These are phyloP conservation scores for Drosophila santomea DNA, from an alignment of 1,140 invertebrate species.

Conservation along the genomic window DNA sequence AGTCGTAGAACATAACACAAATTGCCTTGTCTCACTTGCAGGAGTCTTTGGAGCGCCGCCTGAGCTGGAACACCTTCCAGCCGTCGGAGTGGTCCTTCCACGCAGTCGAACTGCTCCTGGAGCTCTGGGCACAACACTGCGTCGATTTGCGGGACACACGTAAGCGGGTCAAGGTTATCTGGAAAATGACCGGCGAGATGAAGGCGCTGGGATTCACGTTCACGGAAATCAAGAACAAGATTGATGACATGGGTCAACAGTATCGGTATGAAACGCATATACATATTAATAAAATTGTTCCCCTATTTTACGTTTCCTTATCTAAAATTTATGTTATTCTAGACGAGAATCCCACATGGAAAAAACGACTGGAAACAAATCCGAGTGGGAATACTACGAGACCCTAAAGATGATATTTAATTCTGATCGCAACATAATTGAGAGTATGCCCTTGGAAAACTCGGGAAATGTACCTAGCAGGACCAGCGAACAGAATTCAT, in stretches of 20 bases:
- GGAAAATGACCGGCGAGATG: constrained; percentile 43
- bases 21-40: background rate
- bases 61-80: background rate
- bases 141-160: background rate
- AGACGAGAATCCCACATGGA: constrained; percentile 3
- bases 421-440: background rate
- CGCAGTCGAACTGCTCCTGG: constrained; percentile 33
- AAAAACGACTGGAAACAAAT: background rate
- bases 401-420: background rate
- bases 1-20: too few relatives aligned
- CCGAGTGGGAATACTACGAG: background rate
- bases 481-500: background rate
- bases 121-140: constrained; percentile 31
- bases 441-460: background rate
- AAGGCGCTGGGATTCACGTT: constrained; percentile 13
- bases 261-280: constrained; percentile 25
- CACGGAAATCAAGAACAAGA: constrained; percentile 43
- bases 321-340: background rate
- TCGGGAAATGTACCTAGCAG: background rate
- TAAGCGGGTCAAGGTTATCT: constrained; percentile 7
- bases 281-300: background rate
- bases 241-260: constrained; percentile 44
- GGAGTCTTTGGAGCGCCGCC: background rate
- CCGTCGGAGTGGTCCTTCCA: constrained; percentile 15
- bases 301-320: too few relatives aligned